phyloP scores from a whole-genome alignment of 2,888 invertebrate species.

The Orchesellides sinensis region DNA sequence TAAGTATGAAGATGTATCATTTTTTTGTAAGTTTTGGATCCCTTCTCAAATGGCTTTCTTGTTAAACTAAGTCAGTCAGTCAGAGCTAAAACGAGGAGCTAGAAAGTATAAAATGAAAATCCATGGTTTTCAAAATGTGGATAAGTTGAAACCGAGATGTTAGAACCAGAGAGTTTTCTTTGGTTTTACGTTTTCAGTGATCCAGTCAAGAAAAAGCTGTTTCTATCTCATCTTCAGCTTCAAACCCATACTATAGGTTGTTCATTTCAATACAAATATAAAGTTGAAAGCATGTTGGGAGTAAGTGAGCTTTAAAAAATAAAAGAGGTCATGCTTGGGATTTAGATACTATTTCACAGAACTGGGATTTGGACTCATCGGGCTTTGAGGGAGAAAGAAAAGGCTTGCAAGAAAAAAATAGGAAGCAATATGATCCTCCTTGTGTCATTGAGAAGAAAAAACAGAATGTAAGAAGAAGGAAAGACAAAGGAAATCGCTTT shows the following conservation, averaged over 20 bases:
- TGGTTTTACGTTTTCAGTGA: slow-evolving; percentile 28
- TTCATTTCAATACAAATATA: background rate
- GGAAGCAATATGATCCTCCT: slow-evolving; percentile 24
- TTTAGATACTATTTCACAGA: slow-evolving; percentile 44
- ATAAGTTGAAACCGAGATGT: background rate
- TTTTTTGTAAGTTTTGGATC: background rate
- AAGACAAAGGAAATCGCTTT: slow-evolving; percentile 60
- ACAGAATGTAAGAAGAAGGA: slow-evolving; percentile 9
- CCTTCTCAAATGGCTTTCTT: background rate
- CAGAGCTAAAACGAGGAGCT: slow-evolving; percentile 3
- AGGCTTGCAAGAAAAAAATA: background rate
- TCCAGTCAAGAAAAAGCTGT: slow-evolving; percentile 24
- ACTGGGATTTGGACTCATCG: slow-evolving; percentile 48
- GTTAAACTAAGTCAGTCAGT: background rate
- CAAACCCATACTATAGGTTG: background rate
- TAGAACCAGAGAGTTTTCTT: background rate
- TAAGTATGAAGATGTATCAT: no score
- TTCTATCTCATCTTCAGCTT: background rate
- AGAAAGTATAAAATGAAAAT: slow-evolving; percentile 31
- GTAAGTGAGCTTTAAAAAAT: slow-evolving; percentile 12
- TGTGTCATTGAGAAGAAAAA: slow-evolving; percentile 32
- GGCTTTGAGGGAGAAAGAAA: background rate
- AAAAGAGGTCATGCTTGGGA: slow-evolving; percentile 63
- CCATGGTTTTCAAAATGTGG: slow-evolving; percentile 33
- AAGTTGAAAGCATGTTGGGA: background rate